phyloP scores from a whole-genome alignment of 1,140 invertebrate species.

The Probaryconus sp. region DNA sequence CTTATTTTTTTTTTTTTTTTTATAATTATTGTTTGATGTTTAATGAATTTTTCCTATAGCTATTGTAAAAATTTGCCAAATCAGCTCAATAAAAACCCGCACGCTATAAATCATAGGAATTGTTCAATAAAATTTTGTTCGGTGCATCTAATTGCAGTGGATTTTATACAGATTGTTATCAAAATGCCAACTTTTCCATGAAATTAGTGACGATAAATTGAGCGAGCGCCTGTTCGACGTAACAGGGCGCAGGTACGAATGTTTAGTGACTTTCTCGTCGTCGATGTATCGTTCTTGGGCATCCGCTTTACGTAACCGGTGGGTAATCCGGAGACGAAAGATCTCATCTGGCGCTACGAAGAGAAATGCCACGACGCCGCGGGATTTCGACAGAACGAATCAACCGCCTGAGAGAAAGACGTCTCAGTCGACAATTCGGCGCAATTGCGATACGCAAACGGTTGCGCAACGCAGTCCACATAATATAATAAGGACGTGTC shows the following conservation, averaged over 20 bases:
- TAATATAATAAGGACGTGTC: conserved; percentile 20
- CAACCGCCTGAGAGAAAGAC: neutral
- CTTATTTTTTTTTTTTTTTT: no score
- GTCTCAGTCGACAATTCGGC: conserved; percentile 21
- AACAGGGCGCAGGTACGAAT: conserved; percentile 23
- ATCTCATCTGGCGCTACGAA: conserved; percentile 21
- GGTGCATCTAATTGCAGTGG: no score
- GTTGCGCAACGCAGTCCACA: conserved; percentile 23
- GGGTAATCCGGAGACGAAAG: conserved; percentile 39
- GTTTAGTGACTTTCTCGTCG: conserved; percentile 59
- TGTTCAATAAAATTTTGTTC: no score
- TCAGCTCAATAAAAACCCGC: no score
- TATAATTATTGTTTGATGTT: no score
- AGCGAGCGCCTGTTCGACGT: no score
- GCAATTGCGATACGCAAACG: conserved; percentile 16
- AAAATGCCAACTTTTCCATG: no score
- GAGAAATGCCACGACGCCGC: conserved; percentile 29
- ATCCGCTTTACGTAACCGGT: conserved; percentile 59
- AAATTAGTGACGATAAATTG: no score
- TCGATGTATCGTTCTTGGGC: conserved; percentile 56
- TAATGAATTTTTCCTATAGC: no score
- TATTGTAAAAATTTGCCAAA: no score
- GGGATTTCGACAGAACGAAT: conserved; percentile 32
- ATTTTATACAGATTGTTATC: no score
- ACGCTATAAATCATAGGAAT: no score